Evolutionary conservation across 2,797 vertebrate genomes (phyloP), one percentile per base, ranked within the genome.

Genomic region (Dendrocincla tyrannina): DNA sequence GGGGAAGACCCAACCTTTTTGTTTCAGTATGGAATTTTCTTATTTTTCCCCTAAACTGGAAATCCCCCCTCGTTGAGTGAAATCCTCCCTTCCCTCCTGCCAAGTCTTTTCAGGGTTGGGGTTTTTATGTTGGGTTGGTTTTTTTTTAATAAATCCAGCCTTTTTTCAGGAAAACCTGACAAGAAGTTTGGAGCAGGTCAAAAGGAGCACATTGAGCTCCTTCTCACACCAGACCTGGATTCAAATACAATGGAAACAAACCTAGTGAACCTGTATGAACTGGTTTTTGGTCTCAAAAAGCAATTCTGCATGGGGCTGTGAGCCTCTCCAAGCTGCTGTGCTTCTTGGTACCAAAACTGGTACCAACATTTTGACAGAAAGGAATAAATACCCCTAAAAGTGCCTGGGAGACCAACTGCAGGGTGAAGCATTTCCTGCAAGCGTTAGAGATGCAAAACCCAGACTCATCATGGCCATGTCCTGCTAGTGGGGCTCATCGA

Each of bases 401-500:
- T 76, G 13, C 4, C 33, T 8, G 5, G 25, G 13, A 64, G 19
- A 63, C 17, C 33, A 70, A 39, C 0, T 8, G 7, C 2, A 4
- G 41, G 9, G 16, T 33, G 24, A 84, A 78, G 17, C 63, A 62
- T 4, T 41, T n/a, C 37, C 84, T 53, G 24, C 49, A 50, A 23
- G 39, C 24, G 10, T 42, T 16, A 39, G 24, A 46, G 32, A 18
- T 8, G 17, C 4, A 41, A 75, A 90, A 32, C 9, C 8, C 32
- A 47, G 15, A 5, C 42, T 17, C 7, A 18, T 4, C 0, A 0
- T 1, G 14, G 44, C 17, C 27, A 20, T 0, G 7, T 11, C 42
- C 17, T 47, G 32, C 10, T 22, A 30, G 22, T 1, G 2, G 33
- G 23, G 23, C 44, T 62, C 59, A 41, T 15, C 19, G 10, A 15